phyloP scores from a whole-genome alignment of 2,113 vertebrate genomes.

The Phainopepla nitens region DNA sequence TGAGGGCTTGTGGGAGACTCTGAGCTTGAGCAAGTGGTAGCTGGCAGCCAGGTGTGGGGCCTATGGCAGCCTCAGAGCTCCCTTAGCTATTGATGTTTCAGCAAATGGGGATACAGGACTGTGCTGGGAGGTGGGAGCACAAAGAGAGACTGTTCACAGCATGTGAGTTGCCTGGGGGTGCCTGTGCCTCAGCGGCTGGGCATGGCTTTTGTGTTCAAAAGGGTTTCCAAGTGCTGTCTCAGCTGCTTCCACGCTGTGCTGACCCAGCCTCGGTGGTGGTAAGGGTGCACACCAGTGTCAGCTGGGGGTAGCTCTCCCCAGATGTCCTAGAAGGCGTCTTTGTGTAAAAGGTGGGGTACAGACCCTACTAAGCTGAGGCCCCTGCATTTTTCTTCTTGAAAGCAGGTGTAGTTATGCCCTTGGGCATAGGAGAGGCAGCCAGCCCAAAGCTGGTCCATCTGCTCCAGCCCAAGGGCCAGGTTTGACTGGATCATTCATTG shows the following conservation, averaged over 20 bases:
- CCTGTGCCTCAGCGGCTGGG: neutral
- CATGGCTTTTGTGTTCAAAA: neutral
- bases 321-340: neutral
- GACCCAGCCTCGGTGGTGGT: neutral
- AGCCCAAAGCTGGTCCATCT: neutral
- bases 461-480: neutral
- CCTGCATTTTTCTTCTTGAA: neutral
- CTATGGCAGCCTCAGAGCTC: neutral
- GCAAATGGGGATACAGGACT: fast-evolving
- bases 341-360: neutral
- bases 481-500: neutral
- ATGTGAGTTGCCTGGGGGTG: neutral
- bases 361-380: neutral
- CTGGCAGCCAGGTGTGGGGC: neutral
- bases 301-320: neutral
- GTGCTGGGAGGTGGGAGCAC: neutral
- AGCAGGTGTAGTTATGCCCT: neutral
- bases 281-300: neutral
- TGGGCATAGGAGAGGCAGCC: neutral
- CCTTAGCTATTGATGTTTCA: neutral
- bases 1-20: neutral
- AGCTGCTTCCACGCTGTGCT: neutral
- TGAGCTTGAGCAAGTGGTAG: neutral
- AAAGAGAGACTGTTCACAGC: neutral
- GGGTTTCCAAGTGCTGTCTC: neutral